Evolutionary conservation across 2,797 vertebrate genomes (phyloP), one percentile per base, ranked within the genome.

Genomic region (Morus bassanus): DNA sequence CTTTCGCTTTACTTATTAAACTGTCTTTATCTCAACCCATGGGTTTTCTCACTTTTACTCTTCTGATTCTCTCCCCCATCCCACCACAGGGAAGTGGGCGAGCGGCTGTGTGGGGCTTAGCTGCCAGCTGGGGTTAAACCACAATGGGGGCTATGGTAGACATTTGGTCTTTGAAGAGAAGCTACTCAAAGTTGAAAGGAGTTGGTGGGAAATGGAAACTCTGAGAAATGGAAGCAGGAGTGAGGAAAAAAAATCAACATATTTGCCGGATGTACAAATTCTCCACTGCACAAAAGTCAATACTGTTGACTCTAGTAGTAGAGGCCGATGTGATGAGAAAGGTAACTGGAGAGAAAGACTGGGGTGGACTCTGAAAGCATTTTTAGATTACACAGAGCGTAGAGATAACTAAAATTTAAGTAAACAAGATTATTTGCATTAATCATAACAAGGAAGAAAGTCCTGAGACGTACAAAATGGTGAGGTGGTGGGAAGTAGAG

Each of bases 261-360:
- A 21, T 85, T 27, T 79, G 61, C 30, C 46, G 18, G 43, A 45
- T 45, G 43, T 45, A 45, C 43, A 45, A 45, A 45, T 45, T 45
- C 43, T 45, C 43, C 43, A 45, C 18, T 45, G 43, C 43, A 45
- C 18, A 18, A 45, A 60, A 63, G 18, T 72, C 57, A 79, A 12
- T 21, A n/a, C 9, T 41, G 39, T 0, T 81, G 25, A 75, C 33
- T 25, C 43, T 13, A 88, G 17, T 6, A 61, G 56, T 22, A 67
- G 24, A 72, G 19, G 54, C 13, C 0, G 4, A 85, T 8, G 13
- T 5, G 19, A 0, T 56, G 63, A 61, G 18, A 63, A n/a, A 50
- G 18, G 22, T 37, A 84, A 54, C 13, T 51, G 25, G 30, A 88
- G 14, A 76, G 35, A 56, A 83, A 70, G 35, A 54, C 17, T 10